Conservation (phyloP, 1,140 invertebrate genomes). For the Drosophila teissieri region DNA sequence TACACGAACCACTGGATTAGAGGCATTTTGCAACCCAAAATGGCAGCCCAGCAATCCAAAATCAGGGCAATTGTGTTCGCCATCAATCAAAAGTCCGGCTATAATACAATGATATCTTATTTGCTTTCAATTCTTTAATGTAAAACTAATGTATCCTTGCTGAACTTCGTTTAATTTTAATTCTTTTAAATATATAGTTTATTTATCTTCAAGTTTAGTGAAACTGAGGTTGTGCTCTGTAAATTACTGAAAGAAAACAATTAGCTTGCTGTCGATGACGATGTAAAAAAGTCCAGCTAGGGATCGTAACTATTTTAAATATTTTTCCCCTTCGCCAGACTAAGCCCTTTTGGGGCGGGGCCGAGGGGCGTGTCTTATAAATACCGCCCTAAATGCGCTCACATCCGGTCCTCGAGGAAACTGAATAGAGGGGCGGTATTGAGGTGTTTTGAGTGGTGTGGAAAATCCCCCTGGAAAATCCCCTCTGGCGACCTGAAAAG, state of each 20-base stretch:
- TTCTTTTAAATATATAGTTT: too few relatives aligned
- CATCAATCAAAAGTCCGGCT: slow-evolving; percentile 1
- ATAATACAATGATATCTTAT: not conserved
- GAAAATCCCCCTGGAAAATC: slow-evolving; percentile 4
- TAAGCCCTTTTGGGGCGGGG: too few relatives aligned
- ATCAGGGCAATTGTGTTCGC: not conserved
- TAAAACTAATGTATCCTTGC: too few relatives aligned
- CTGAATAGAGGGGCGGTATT: slow-evolving; percentile 1
- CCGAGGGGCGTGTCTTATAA: slow-evolving; percentile 48
- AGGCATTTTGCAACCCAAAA: not conserved
- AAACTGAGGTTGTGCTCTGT: not conserved
- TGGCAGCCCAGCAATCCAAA: not conserved
- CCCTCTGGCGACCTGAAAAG: slow-evolving; percentile 26
- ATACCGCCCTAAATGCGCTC: slow-evolving; percentile 64
- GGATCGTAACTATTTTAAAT: not conserved
- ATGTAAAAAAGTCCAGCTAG: not conserved
- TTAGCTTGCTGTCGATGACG: not conserved
- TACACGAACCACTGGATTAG: slow-evolving; percentile 4
- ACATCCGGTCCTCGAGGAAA: slow-evolving; percentile 56
- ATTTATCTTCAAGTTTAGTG: too few relatives aligned
- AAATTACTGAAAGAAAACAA: not conserved
- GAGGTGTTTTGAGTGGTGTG: slow-evolving; percentile 2
- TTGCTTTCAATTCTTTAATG: not conserved
- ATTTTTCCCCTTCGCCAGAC: too few relatives aligned
- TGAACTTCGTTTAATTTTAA: too few relatives aligned